Evolutionary conservation across 2,888 invertebrate species (phyloP).

Genomic region (Pedicia rivosa): DNA sequence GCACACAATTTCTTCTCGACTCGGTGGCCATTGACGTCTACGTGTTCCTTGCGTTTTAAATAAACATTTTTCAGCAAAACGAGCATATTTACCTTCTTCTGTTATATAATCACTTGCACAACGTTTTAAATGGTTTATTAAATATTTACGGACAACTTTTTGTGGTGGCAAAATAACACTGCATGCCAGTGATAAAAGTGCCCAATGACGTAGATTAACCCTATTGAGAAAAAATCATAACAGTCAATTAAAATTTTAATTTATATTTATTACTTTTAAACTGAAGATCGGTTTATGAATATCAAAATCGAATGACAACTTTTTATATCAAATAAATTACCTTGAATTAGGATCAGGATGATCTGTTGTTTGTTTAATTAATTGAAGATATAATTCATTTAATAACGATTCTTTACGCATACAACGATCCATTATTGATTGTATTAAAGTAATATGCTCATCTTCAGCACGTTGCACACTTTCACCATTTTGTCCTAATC

Average conservation of each 20-base stretch:
- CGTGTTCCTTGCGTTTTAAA: slow-evolving; percentile 55
- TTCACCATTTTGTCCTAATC: slow-evolving; percentile 55
- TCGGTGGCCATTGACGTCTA: slow-evolving; percentile 78
- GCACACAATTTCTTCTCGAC: slow-evolving; percentile 81
- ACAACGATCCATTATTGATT: slow-evolving; percentile 77
- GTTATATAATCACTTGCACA: slow-evolving; percentile 77
- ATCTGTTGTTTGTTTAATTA: slow-evolving; percentile 88
- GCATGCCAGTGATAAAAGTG: slow-evolving; percentile 62
- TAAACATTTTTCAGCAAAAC: slow-evolving; percentile 80
- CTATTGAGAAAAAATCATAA: too few species aligned
- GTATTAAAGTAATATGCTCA: slow-evolving; percentile 77
- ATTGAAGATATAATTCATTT: slow-evolving; percentile 80
- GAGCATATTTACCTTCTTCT: slow-evolving; percentile 87
- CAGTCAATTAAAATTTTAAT: too few species aligned
- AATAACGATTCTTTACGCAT: slow-evolving; percentile 78
- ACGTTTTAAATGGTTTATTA: slow-evolving; percentile 77
- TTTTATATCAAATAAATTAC: too few species aligned
- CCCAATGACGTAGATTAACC: slow-evolving; percentile 84
- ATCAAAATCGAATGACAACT: too few species aligned
- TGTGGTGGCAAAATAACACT: slow-evolving; percentile 76
- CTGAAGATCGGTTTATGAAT: too few species aligned
- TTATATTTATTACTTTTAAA: too few species aligned
- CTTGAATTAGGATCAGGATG: slow-evolving; percentile 77
- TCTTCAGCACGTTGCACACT: slow-evolving; percentile 58
- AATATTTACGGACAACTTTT: slow-evolving; percentile 68